Evolutionary conservation across 2,113 vertebrate species (phyloP), one percentile per base, ranked within the genome.

Genomic region (Theristicus caerulescens): DNA sequence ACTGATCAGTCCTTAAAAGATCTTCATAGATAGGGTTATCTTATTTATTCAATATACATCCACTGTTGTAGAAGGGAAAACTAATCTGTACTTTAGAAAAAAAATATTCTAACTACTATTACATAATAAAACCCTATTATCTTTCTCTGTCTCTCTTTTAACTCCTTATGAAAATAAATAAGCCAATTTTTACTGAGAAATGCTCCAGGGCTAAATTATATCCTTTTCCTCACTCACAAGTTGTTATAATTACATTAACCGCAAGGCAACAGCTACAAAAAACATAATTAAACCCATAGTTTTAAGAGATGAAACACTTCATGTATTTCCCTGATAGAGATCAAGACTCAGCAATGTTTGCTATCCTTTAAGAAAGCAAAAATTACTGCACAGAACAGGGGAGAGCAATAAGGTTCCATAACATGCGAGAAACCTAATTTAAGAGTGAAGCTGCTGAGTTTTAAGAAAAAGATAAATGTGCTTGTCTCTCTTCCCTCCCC

Each of bases 391-490:
- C 29, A 47, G n/a, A 94, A 49, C 14, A 62, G 78, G 47, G 47
- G 52, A 86, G 31, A 90, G 57, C 81, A 92, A 64, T 24, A 44
- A 93, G 80, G 46, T 62, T 57, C 83, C 47, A 8, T 44, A 86
- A 80, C 66, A 59, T 16, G 66, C 4, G 0, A 66, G 64, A 84
- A 81, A 82, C 65, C 57, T 82, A 83, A 95, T 31, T 89, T 66
- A 69, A 34, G 58, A 94, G 54, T 67, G 74, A 94, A 80, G 91
- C 66, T 95, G 91, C 73, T 66, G 92, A 90, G 71, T 96, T 97
- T 93, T 95, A 92, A 93, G 61, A 64, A 92, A 86, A 96, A 97
- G 95, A 97, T 78, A 79, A 97, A 97, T 88, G 92, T 87, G 66
- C 49, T 65, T 59, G 65, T 83, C 42, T 82, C 46, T 81, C 31